Base-by-base conservation (phyloP, 2,797 vertebrate species). In the Orientallactaga sibirica region DNA sequence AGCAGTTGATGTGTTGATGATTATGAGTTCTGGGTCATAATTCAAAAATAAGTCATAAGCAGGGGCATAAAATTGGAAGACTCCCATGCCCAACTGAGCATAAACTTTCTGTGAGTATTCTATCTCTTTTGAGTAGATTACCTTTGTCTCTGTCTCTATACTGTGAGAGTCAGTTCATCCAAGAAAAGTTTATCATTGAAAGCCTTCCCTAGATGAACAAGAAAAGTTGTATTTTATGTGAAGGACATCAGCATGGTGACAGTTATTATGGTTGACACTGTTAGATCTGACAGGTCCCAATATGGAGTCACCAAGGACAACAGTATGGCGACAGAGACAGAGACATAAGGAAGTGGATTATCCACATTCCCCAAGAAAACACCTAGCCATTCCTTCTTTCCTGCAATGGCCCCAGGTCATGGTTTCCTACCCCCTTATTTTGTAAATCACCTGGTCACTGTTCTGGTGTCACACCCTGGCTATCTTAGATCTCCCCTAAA, bases 41-140 rank as follows among this genome's bases (percentile, higher is more conserved):
- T 67, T 58, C 70, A 33, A 3, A 7, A 75, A 62, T 73, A 61
- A 86, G 62, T 33, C 5, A 76, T 3, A 55, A 2, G 11, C 0
- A 77, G 55, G 7, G 43, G 22, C 33, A n/a, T 10, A 52, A 58
- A 12, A 33, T 25, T 61, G 2, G 3, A 41, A 24, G 2, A 62
- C 3, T 33, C 61, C 4, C 24, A 43, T 2, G 29, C 5, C 14
- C 18, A 41, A 5, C 19, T 15, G 2, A 9, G 1, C 11, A n/a
- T 43, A 14, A 14, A 4, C 5, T 15, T 87, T 16, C 19, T 79
- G 3, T 20, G 27, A 84, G 0, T 3, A 41, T 16, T 78, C 55
- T 37, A 16, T 3, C 19, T 61, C 19, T 87, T 20, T 2, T 73
- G 7, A 88, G 5, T 20, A 52, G 7, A 1, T 84, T 55, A 55